Conservation (phyloP, 2,888 invertebrate species). For the Iselma pallidipennis region DNA sequence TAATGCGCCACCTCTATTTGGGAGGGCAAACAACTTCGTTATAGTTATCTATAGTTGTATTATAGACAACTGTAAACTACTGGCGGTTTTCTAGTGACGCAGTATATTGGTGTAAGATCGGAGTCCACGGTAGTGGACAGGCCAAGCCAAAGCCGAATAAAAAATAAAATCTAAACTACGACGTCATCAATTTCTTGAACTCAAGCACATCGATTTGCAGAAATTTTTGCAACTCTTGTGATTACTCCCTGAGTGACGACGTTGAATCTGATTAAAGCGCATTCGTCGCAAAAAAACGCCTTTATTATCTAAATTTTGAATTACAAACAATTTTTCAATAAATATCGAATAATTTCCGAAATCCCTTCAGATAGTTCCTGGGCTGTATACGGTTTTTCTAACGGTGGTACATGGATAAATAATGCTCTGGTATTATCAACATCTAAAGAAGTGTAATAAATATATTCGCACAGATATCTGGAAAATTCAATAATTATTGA, state of each 20-base stretch:
- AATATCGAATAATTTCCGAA: slow-evolving; percentile 51
- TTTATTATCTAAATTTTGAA: slow-evolving; percentile 7
- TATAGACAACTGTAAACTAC: not conserved
- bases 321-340: not conserved
- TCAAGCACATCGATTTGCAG: too few relatives aligned
- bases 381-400: slow-evolving; percentile 63
- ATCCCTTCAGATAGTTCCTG: slow-evolving; percentile 64
- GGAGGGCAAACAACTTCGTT: too few relatives aligned
- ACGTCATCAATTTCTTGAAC: too few relatives aligned
- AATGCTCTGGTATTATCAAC: slow-evolving; percentile 64
- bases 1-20: too few relatives aligned
- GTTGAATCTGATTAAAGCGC: too few relatives aligned
- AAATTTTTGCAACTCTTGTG: too few relatives aligned
- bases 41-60: not conserved
- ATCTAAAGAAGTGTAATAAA: slow-evolving; percentile 75
- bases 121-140: too few relatives aligned
- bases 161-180: too few relatives aligned
- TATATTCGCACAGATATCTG: slow-evolving; percentile 83
- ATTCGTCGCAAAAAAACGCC: too few relatives aligned
- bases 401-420: slow-evolving; percentile 80
- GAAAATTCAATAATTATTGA: slow-evolving; percentile 36
- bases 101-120: too few relatives aligned
- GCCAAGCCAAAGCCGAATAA: too few relatives aligned
- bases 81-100: not conserved
- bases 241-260: too few relatives aligned